A percentile compares a stretch with the other conserved stretches of the same genome.
Evolutionary conservation across 2,888 invertebrate genomes (phyloP).

Genomic region (Trissolcus brochymenae): DNA sequence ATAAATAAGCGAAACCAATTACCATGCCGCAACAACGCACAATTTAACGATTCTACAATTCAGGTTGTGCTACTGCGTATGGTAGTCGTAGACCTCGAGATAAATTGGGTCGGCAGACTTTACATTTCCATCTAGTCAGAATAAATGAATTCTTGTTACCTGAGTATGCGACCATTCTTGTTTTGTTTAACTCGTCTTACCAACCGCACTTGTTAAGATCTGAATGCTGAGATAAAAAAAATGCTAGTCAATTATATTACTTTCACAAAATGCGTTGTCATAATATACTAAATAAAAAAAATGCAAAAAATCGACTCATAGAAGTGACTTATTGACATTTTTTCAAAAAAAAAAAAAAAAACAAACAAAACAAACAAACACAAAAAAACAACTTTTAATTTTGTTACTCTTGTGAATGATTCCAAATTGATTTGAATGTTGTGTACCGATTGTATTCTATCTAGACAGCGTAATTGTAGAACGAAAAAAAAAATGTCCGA

Average conservation of each 20-base stretch:
- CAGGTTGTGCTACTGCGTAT: constrained; percentile 52
- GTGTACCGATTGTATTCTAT: constrained; percentile 8
- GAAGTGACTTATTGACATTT: too few relatives aligned
- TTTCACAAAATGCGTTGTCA: too few relatives aligned
- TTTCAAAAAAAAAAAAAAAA: too few relatives aligned
- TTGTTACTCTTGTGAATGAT: not conserved
- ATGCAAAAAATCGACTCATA: too few relatives aligned
- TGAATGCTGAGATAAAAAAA: constrained; percentile 9
- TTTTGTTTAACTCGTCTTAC: constrained; percentile 21
- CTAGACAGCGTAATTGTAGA: constrained; percentile 2
- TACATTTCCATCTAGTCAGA: constrained; percentile 71
- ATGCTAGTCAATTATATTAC: too few relatives aligned
- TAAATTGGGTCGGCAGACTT: constrained; percentile 72
- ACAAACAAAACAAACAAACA: too few relatives aligned
- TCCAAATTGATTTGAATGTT: constrained; percentile 15
- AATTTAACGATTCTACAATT: constrained; percentile 66
- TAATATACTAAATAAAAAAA: too few relatives aligned
- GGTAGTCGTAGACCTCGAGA: constrained; percentile 63
- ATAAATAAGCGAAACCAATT: constrained; percentile 70
- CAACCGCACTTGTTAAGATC: constrained; percentile 15
- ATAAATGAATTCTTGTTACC: constrained; percentile 74
- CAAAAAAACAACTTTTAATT: not conserved
- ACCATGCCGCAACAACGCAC: constrained; percentile 65
- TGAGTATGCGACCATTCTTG: constrained; percentile 55
- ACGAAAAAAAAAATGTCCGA: not conserved